Conservation (phyloP, 2,888 invertebrate species). For the Diarsia rubi region DNA sequence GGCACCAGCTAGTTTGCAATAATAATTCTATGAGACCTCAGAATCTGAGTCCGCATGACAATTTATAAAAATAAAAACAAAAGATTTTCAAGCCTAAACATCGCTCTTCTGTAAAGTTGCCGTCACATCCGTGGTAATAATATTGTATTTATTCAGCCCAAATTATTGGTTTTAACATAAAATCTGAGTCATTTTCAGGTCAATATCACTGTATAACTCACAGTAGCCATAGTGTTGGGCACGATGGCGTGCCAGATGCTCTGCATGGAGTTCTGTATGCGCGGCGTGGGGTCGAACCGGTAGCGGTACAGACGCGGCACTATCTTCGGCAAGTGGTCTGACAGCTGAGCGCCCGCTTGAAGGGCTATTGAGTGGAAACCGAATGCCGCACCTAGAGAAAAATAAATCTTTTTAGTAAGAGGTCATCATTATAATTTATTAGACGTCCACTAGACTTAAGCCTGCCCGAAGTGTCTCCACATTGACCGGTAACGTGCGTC, state of each 20-base stretch:
- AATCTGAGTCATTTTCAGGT: not conserved
- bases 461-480: no score
- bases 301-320: conserved; percentile 96
- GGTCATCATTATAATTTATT: no score
- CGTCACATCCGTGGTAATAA: not conserved
- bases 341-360: conserved; percentile 95
- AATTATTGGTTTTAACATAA: not conserved
- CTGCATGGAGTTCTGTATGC: conserved; percentile 97
- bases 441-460: no score
- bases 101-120: not conserved
- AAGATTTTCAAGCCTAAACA: not conserved
- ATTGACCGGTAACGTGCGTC: no score
- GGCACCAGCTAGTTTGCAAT: not conserved
- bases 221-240: conserved; percentile 95
- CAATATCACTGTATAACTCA: conserved; percentile 74
- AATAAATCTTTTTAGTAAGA: no score
- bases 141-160: not conserved
- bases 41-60: not conserved
- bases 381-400: conserved; percentile 95
- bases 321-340: conserved; percentile 95
- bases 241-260: conserved; percentile 98
- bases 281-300: conserved; percentile 98
- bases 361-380: conserved; percentile 97
- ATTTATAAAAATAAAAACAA: not conserved
- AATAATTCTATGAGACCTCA: not conserved